Evolutionary conservation across 2,797 vertebrate species (phyloP), one percentile per base, ranked within the genome.

Genomic region (Gallinago stenura): DNA sequence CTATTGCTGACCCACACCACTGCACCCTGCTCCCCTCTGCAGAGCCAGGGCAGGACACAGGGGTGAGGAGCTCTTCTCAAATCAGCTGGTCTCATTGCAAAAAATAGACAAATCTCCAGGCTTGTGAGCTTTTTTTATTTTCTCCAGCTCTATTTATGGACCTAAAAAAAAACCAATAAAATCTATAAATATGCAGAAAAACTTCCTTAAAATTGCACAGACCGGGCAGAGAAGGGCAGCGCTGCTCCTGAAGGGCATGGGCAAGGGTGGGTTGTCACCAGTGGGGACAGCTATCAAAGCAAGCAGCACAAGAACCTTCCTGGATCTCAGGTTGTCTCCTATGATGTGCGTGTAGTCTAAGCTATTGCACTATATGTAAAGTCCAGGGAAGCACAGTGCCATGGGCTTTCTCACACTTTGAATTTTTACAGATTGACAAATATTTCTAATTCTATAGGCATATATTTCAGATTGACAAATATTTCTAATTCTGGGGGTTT

Each of bases 241-340:
- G 0, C 28, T 14, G 65, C 60, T 66, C 61, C 51, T 53, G 64
- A 53, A 80, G 33, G 35, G n/a, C 53, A 6, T 0, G 17, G 53
- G 37, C 17, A 16, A n/a, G 22, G 22, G 18, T 18, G 12, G 13
- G 30, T 8, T 81, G 45, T 21, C 3, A 2, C 81, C 1, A 0
- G 7, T 30, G 18, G 39, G 45, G 50, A 30, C 0, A 0, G 39
- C 30, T 41, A 8, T 35, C 21, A 28, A 43, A 64, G 24, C n/a
- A 39, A 24, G 33, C 37, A 46, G 6, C 17, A 8, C 33, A 31
- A 30, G 17, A 81, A 81, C n/a, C 30, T 24, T 35, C 25, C 61
- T 33, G 48, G 48, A 56, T 60, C 48, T 80, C 33, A 30, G n/a
- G 4, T 11, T 58, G 37, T 31, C 58, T 88, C 48, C 64, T 61